phyloP scores from a whole-genome alignment of 2,113 vertebrate species.

The Desmodus rotundus region DNA sequence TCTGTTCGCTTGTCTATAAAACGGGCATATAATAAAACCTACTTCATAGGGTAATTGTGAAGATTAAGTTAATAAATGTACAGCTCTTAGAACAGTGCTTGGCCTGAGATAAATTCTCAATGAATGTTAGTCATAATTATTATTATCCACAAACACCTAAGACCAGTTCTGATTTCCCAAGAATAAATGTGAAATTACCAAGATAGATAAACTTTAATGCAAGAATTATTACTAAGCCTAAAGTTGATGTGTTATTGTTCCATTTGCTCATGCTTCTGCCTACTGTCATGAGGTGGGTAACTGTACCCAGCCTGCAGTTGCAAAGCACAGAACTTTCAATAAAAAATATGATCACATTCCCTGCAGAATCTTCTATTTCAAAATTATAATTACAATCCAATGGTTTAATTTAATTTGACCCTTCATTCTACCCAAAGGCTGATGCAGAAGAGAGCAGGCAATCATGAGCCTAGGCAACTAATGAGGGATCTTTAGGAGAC shows the following conservation, averaged over 20 bases:
- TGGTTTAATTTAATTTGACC: constrained; percentile 81
- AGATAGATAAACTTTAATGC: not conserved
- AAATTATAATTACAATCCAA: constrained; percentile 82
- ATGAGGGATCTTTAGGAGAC: constrained; percentile 21
- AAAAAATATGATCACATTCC: constrained; percentile 76
- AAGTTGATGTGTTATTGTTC: not conserved
- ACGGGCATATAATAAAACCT: not conserved
- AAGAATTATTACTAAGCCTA: not conserved
- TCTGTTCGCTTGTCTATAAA: not conserved
- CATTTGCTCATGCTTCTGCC: not conserved
- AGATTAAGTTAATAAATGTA: not conserved
- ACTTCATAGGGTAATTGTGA: not conserved
- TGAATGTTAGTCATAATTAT: not conserved
- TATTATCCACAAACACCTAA: not conserved
- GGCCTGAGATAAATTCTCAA: not conserved
- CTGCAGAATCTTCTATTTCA: constrained; percentile 77
- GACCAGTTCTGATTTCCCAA: not conserved
- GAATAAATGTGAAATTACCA: not conserved
- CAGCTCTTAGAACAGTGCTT: not conserved
- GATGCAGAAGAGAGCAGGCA: constrained; percentile 70
- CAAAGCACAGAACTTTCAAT: constrained; percentile 43
- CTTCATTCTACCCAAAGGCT: constrained; percentile 72
- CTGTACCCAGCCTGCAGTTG: not conserved
- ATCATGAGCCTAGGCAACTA: constrained; percentile 72
- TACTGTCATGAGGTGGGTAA: not conserved